phyloP scores from a whole-genome alignment of 1,140 invertebrate genomes.

The Paracyclopina nana region DNA sequence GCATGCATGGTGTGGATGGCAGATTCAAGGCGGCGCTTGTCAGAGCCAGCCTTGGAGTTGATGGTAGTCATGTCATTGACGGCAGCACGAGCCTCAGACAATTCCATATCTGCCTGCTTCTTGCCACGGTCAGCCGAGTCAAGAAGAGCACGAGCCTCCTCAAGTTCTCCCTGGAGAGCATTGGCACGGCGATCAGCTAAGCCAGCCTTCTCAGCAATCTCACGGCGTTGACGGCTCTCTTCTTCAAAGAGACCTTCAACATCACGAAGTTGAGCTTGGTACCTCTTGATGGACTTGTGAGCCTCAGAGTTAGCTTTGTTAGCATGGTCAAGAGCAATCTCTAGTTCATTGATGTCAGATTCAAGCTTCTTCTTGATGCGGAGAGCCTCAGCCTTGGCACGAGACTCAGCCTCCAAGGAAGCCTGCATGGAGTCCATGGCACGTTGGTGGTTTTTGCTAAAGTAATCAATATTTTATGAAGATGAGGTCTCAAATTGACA shows the following conservation, averaged over 20 bases:
- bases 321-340: slow-evolving; percentile 31
- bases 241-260: slow-evolving; percentile 79
- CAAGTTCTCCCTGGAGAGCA: slow-evolving; percentile 81
- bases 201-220: slow-evolving; percentile 84
- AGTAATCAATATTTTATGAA: slow-evolving; percentile 12
- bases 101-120: slow-evolving; percentile 79
- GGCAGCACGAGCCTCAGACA: slow-evolving; percentile 88
- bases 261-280: slow-evolving; percentile 82
- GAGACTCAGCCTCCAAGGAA: slow-evolving; percentile 92
- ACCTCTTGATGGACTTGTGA: slow-evolving; percentile 53
- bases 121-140: slow-evolving; percentile 70
- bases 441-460: slow-evolving; percentile 94
- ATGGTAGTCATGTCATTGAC: slow-evolving; percentile 85
- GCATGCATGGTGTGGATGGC: slow-evolving; percentile 42
- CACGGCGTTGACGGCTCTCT: slow-evolving; percentile 88
- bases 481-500: no score
- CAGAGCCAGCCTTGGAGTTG: slow-evolving; percentile 70
- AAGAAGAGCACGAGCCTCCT: slow-evolving; percentile 91
- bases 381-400: slow-evolving; percentile 59
- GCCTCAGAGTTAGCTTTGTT: slow-evolving; percentile 34
- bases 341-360: slow-evolving; percentile 36
- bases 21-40: slow-evolving; percentile 94
- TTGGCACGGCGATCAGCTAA: slow-evolving; percentile 90
- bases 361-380: slow-evolving; percentile 38
- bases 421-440: slow-evolving; percentile 98